Base-by-base conservation (phyloP, 2,797 vertebrate species). In the Chrosomus eos region DNA sequence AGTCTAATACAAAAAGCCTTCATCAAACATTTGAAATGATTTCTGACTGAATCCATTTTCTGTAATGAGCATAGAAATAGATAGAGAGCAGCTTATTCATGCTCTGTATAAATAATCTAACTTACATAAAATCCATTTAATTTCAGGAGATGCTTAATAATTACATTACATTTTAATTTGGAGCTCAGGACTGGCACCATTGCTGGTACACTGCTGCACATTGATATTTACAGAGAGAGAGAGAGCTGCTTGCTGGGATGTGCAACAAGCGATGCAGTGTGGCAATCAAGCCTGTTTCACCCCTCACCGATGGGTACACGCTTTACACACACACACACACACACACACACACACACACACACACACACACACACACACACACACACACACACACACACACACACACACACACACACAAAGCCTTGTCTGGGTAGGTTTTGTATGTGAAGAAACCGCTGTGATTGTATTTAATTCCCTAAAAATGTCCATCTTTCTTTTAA, bases 391-490 rank as follows among this genome's bases (percentile, higher is more conserved):
- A 88, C 87, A 90, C 90, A 86, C 40, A 71, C 82, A 92, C 91
- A 88, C 87, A 90, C 90, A 86, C 40, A 71, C 82, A 92, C 91
- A 88, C 87, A 90, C 90, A 77, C 91, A 97, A 97, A 98, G 96
- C 96, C 97, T 97, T 98, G 96, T 97, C 96, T 97, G 96, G 95
- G 95, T 95, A 91, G 88, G 87, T 77, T 86, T 89, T 93, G 45
- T 81, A 55, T 83, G 79, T 83, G 67, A 66, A 64, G 84, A 83
- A 83, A 84, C 67, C 68, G 7, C 45, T 58, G 60, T 70, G 90
- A 91, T 94, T 94, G 87, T 89, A 90, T 89, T 88, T 88, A 48
- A 55, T 92, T 92, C 92, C 93, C 91, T 88, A 88, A 94, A 94
- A 95, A 94, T 75, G 70, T 86, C 66, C 66, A 66, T 74, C 38